Evolutionary conservation across 1,140 invertebrate genomes (phyloP).

Genomic region (Dreissena polymorpha): DNA sequence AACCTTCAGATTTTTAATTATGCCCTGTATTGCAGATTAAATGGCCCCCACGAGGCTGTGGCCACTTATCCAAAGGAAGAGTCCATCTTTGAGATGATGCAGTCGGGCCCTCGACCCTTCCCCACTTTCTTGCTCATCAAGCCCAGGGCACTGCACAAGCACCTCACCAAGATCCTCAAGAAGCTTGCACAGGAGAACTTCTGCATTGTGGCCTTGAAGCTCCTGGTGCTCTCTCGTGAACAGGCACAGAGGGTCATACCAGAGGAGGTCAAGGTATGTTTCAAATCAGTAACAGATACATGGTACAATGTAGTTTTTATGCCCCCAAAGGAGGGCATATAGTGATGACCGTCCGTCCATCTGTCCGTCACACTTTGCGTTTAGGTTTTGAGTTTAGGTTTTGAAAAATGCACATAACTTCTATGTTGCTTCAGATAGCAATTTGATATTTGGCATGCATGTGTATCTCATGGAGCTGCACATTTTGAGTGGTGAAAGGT

Average conservation of each 20-base stretch:
- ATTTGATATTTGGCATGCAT: too few species aligned
- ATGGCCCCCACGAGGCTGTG: too few species aligned
- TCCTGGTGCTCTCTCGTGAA: constrained; percentile 53
- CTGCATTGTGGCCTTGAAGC: constrained; percentile 66
- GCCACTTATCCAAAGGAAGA: constrained; percentile 58
- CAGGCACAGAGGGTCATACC: constrained; percentile 54
- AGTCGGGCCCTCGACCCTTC: constrained; percentile 68
- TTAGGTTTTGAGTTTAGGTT: too few species aligned
- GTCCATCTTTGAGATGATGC: constrained; percentile 71
- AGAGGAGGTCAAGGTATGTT: constrained; percentile 44
- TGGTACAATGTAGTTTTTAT: too few species aligned
- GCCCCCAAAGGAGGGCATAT: too few species aligned
- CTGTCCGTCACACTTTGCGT: too few species aligned
- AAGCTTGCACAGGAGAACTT: constrained; percentile 73
- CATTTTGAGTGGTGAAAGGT: too few species aligned
- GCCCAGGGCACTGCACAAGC: constrained; percentile 67
- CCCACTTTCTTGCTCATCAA: constrained; percentile 73
- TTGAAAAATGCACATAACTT: too few species aligned
- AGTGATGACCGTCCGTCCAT: too few species aligned
- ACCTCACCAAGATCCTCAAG: constrained; percentile 71
- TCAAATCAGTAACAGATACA: neutral
- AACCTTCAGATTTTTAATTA: neutral
- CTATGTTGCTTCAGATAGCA: too few species aligned
- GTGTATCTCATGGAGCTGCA: too few species aligned
- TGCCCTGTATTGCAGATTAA: neutral